Percentiles rank a stretch among this genome's conserved stretches.
These are phyloP conservation scores for Villa cingulata DNA, from an alignment of 2,888 invertebrate species.

Conservation along the genomic window DNA sequence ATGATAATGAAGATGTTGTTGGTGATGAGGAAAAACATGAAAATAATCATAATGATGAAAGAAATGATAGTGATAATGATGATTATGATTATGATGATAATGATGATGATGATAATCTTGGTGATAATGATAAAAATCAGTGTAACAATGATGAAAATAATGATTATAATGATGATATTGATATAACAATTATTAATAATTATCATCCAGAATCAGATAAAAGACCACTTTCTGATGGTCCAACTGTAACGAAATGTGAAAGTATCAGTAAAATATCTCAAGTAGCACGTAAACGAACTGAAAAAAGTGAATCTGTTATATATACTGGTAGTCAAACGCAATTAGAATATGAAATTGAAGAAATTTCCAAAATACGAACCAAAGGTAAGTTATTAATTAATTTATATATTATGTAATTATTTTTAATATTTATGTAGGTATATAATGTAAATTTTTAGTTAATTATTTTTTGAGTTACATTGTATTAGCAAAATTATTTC, in stretches of 20 bases:
- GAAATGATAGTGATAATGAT: constrained; percentile 1
- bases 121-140: not conserved
- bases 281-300: constrained; percentile 9
- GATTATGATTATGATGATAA: constrained; percentile 1
- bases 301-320: constrained; percentile 16
- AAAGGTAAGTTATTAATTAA: too few species aligned
- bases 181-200: constrained; percentile 1
- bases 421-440: too few species aligned
- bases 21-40: not conserved
- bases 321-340: constrained; percentile 12
- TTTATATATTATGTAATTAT: not conserved
- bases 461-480: too few species aligned
- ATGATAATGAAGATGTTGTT: not conserved
- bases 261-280: constrained; percentile 10
- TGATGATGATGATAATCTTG: not conserved
- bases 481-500: too few species aligned
- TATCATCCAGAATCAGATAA: constrained; percentile 7
- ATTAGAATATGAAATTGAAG: constrained; percentile 14
- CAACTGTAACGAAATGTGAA: constrained; percentile 9
- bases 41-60: not conserved
- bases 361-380: constrained; percentile 15
- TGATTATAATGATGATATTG: constrained; percentile 2
- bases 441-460: too few species aligned
- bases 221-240: constrained; percentile 9
- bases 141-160: not conserved